Base-by-base conservation (phyloP, 2,113 vertebrate genomes). In the Tenebrosternarchus preto region DNA sequence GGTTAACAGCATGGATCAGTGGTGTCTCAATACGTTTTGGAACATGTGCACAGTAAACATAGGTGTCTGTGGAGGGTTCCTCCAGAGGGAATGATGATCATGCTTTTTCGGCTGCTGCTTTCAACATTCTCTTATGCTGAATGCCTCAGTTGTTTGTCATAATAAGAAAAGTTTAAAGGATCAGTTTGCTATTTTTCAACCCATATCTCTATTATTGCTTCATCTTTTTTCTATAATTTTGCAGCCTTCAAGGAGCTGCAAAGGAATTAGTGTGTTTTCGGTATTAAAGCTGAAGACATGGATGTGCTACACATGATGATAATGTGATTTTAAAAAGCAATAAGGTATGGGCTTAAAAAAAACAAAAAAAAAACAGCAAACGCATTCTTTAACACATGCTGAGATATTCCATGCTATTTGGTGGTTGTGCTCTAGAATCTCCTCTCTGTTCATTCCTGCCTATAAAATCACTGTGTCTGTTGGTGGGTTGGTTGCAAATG, bases 401-500 rank as follows among this genome's bases (percentile, higher is more conserved):
- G 46, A 36, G 57, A 61, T 75, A n/a, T 68, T 78, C n/a, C 25
- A 39, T 55, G 8, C 17, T 61, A 2, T 39, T 63, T 6, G 46
- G 77, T 83, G 55, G 20, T 75, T 70, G 39, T 19, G 46, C 55
- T 33, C 22, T 22, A 39, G 76, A 22, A 53, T 66, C 64, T 78
- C 60, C 4, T 20, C 25, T 75, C 25, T 15, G 56, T 29, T 70
- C 56, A 46, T 64, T 75, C 25, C 29, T 24, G 29, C 7, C 60
- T 64, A 46, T 50, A 22, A 71, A 33, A 39, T 19, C 64, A 22
- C 2, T 43, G 17, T 36, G 5, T 36, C 29, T 55, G 2, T n/a
- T 78, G 12, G 12, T 50, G 43, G 43, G 12, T 50, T 50, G 43
- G 43, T 50, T 50, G 43, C 12, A 15, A 50, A 50, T 15, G 15